phyloP scores from a whole-genome alignment of 2,888 invertebrate species.

The Ferrisia virgata region DNA sequence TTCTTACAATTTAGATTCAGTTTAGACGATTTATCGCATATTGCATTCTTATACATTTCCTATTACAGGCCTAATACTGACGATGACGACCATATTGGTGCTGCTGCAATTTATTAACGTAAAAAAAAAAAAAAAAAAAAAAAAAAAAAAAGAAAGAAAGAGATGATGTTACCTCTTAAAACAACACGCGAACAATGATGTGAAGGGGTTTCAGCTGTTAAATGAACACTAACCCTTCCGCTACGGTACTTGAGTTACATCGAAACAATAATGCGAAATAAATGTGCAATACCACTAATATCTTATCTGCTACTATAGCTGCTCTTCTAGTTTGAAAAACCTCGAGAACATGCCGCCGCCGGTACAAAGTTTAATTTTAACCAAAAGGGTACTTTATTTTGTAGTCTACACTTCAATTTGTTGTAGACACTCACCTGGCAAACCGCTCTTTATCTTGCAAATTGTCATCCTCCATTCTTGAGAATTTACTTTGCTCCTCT shows the following conservation, averaged over 20 bases:
- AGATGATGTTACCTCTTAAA: background rate
- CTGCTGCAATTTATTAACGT: background rate
- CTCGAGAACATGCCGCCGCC: background rate
- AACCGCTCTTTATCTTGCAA: conserved; percentile 96
- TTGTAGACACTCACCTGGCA: conserved; percentile 70
- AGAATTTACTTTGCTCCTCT: conserved; percentile 81
- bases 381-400: background rate
- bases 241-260: background rate
- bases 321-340: background rate
- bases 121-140: background rate
- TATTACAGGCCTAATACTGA: background rate
- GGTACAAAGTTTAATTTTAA: background rate
- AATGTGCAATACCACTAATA: background rate
- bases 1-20: background rate
- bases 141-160: background rate
- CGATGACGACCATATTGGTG: background rate
- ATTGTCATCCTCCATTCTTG: conserved; percentile 89
- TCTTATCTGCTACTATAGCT: background rate
- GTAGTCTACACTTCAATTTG: background rate
- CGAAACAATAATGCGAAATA: background rate
- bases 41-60: no score
- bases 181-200: background rate
- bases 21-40: no score
- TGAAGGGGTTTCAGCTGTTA: background rate
- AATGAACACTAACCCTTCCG: background rate